Conservation (phyloP, 2,888 invertebrate genomes). For the Melitaea athalia region DNA sequence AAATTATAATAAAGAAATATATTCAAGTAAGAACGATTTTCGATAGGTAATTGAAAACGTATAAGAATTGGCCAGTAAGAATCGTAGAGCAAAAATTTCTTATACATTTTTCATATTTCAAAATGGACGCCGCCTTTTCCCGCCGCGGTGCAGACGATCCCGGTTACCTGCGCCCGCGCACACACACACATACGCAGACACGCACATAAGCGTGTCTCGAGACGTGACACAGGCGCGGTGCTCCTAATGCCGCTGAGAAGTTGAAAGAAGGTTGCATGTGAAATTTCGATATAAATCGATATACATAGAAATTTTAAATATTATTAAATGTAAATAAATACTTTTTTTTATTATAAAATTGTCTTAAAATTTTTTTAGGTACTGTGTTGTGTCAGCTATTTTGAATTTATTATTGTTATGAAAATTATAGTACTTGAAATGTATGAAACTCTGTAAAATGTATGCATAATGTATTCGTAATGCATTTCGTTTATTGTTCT, state of each 20-base stretch:
- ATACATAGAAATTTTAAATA: background rate
- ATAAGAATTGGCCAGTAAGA: conserved; percentile 54
- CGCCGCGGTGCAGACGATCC: conserved; percentile 66
- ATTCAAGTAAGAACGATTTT: background rate
- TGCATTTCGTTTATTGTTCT: too few relatives aligned
- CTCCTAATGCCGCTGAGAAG: conserved; percentile 59
- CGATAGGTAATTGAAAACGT: background rate
- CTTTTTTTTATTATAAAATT: background rate
- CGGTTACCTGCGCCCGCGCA: conserved; percentile 75
- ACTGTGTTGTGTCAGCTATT: too few relatives aligned
- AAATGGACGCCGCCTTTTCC: conserved; percentile 60
- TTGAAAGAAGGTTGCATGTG: conserved; percentile 57
- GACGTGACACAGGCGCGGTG: conserved; percentile 68
- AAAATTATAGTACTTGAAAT: too few relatives aligned
- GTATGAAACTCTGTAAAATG: too few relatives aligned
- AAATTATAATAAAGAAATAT: background rate
- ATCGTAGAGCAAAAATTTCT: conserved; percentile 68
- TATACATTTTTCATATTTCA: conserved; percentile 56
- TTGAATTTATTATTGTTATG: too few relatives aligned
- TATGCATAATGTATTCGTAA: too few relatives aligned
- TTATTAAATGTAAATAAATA: background rate
- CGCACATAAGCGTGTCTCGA: conserved; percentile 44
- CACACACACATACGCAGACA: conserved; percentile 46
- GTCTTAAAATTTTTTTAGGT: too few relatives aligned
- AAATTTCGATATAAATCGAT: conserved; percentile 42